Conservation (phyloP, 2,113 vertebrate species). For the Piaya cayana region DNA sequence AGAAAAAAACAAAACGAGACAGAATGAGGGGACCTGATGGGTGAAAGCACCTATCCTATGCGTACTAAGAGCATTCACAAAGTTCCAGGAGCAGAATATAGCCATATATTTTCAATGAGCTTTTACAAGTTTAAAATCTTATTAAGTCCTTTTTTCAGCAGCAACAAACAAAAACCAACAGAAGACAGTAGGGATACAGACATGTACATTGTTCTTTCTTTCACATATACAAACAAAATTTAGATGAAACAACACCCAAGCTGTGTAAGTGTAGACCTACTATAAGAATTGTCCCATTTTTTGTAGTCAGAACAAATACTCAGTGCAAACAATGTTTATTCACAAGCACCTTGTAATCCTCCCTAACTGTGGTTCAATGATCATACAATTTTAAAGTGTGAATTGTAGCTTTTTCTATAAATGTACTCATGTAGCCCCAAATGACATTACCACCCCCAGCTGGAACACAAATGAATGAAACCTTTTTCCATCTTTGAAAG, state of each 20-base stretch:
- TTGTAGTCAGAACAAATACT: background rate
- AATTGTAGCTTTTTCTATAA: background rate
- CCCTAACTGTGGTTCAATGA: background rate
- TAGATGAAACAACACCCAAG: background rate
- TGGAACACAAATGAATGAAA: background rate
- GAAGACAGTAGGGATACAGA: background rate
- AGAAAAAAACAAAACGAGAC: background rate
- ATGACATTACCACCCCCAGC: fast-evolving
- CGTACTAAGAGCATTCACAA: background rate
- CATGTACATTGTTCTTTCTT: background rate
- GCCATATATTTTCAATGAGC: background rate
- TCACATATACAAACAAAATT: background rate
- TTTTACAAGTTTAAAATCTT: background rate
- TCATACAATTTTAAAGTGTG: background rate
- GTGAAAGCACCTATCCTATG: background rate
- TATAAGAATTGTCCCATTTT: background rate
- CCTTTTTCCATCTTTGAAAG: background rate
- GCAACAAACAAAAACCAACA: too few species aligned
- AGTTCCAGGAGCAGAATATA: background rate
- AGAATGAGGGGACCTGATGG: background rate
- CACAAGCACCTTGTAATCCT: background rate
- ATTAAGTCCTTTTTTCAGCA: background rate
- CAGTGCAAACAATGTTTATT: fast-evolving
- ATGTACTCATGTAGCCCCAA: background rate
- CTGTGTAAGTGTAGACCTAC: background rate